Base-by-base conservation (phyloP, 2,888 invertebrate genomes). In the Leptothorax acervorum region DNA sequence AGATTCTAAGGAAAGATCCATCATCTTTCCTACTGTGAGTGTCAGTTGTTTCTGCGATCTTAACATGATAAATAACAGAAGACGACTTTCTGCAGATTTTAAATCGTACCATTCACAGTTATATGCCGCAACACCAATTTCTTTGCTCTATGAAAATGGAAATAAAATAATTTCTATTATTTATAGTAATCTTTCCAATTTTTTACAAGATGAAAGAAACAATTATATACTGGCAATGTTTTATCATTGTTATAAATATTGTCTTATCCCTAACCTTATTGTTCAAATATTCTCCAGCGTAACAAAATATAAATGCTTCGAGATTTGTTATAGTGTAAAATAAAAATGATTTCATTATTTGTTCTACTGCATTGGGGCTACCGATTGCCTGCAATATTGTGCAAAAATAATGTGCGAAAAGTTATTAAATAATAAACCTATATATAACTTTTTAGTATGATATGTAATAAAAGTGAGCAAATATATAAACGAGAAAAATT, bases 221-320 rank as follows among this genome's bases (percentile, higher is more conserved):
- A 66, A 23, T 65, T 42, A 65, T 65, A 0, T 65, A 23, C 5
- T 23, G 3, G n/a, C 5, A 60, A 31, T 31, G 8, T 63, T 68
- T 68, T 18, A 31, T 48, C 3, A 45, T 66, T 23, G 5, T 45
- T 45, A 23, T 42, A 23, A 23, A 63, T 62, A 63, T 60, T 5
- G 18, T 60, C 12, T 8, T 57, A 0, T 18, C 3, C 28, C 23
- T 68, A 35, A 55, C 78, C 28, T 78, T 78, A 31, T 42, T 55
- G 8, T 42, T 78, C 4, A 78, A 42, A 76, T 90, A 90, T 65
- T 92, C 92, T 45, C 92, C 92, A 55, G 88, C 88, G 12, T 86
- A 87, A 35, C 92, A 92, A 55, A 87, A 88, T 57, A 89, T 60
- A 53, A 89, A 87, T 2, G 84, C 78, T 71, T 92, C 90, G 28